Conservation (phyloP, 2,797 vertebrate species). For the Mormyrus proboscirostris region DNA sequence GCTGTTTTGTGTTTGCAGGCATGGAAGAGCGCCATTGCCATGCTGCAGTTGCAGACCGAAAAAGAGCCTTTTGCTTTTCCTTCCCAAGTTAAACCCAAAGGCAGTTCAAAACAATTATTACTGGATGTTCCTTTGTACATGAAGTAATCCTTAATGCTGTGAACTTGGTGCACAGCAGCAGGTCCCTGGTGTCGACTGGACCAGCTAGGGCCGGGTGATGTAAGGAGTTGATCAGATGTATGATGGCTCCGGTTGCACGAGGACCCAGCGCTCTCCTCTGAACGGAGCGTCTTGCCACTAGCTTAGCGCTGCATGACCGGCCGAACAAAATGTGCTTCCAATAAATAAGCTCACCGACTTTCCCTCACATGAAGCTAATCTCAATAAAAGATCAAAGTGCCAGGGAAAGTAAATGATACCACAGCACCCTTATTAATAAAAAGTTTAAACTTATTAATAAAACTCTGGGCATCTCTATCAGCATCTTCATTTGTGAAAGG, state of each 20-base stretch:
- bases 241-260: background rate
- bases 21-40: background rate
- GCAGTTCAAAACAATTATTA: slow-evolving; percentile 4
- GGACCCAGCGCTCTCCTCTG: background rate
- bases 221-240: background rate
- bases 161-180: background rate
- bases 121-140: background rate
- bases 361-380: background rate
- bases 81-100: background rate
- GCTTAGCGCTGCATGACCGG: background rate
- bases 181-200: background rate
- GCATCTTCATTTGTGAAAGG: background rate
- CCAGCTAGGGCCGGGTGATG: background rate
- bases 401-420: background rate
- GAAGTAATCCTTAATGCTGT: slow-evolving; percentile 6
- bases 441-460: slow-evolving; percentile 17
- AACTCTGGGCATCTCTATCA: background rate
- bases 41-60: background rate
- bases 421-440: background rate
- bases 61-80: background rate
- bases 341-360: slow-evolving; percentile 11
- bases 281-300: background rate
- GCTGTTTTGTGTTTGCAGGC: background rate
- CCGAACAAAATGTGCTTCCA: background rate
- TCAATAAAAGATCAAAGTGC: slow-evolving; percentile 17